Base-by-base conservation (phyloP, 2,888 invertebrate species). In the Temnothorax ravouxi region DNA sequence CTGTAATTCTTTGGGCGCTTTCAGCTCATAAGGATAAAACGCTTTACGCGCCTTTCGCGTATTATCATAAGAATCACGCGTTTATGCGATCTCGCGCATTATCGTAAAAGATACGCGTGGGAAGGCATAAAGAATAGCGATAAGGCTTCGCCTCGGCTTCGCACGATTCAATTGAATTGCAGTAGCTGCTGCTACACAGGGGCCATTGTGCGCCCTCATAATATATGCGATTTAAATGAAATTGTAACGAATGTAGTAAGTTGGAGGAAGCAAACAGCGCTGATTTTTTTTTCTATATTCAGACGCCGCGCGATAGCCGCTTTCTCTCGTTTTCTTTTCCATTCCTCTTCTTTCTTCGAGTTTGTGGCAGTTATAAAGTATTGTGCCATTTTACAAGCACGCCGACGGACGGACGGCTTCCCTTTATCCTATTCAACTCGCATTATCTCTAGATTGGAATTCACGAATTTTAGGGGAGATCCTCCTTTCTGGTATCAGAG, bases 41-140 rank as follows among this genome's bases (percentile, higher is more conserved):
- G n/a, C 3, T 25, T 66, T 25, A 21, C 8, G 41, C 62, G 54
- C 56, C 72, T 21, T 38, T 56, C 62, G 82, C 44, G 76, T 44
- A 72, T 69, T 84, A 84, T 66, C 72, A 82, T 72, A 66, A 76
- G 75, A 76, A 76, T 84, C 83, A 74, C 29, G n/a, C 64, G 69
- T 56, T 82, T 81, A 71, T 83, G 66, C 77, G 67, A 69, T 83
- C 66, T 54, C 13, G 62, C 13, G 71, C 75, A 71, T 84, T 90
- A 90, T 90, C 88, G 87, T 64, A 64, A 74, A 79, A 83, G 88
- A 88, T 89, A 88, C 84, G 89, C 90, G 89, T 90, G 88, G 89
- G 89, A 90, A 90, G 89, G 85, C 15, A 18, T 81, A 90, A 90
- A 90, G 88, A 83, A 86, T 83, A 75, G 50, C 82, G 90, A 90